A percentile compares a stretch with the other conserved stretches of the same genome.
phyloP scores from a whole-genome alignment of 64 coral and sea anemone species.

The Actinia equina region DNA sequence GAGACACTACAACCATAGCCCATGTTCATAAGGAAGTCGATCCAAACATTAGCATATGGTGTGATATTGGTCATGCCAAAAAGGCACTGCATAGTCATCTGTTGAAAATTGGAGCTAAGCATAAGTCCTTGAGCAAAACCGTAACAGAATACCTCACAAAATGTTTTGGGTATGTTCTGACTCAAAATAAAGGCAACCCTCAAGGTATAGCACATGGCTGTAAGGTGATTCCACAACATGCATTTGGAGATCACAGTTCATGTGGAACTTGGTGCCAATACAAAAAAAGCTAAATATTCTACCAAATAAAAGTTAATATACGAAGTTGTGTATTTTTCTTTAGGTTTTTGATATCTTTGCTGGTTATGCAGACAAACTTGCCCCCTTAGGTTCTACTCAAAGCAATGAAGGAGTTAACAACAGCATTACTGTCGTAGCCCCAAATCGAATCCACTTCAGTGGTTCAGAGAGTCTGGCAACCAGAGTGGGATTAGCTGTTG shows the following conservation, averaged over 20 bases:
- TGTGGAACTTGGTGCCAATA: background rate
- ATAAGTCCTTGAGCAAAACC: slow-evolving; percentile 18
- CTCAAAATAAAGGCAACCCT: slow-evolving; percentile 22
- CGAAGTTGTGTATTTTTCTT: background rate
- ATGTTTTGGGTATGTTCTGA: slow-evolving; percentile 35
- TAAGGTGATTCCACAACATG: background rate
- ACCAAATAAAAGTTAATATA: too few relatives aligned
- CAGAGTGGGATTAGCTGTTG: background rate
- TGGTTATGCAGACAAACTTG: background rate
- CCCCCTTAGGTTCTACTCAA: background rate
- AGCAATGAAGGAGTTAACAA: background rate
- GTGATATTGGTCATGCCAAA: slow-evolving; percentile 20
- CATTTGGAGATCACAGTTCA: background rate
- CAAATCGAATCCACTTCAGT: background rate
- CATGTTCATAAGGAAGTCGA: slow-evolving; percentile 7
- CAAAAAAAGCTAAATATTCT: background rate
- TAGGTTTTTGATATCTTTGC: background rate
- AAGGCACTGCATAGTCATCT: background rate
- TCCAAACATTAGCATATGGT: background rate
- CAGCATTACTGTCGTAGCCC: background rate
- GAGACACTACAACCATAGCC: slow-evolving; percentile 28
- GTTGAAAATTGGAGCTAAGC: background rate
- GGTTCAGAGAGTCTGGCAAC: background rate
- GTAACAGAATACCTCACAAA: slow-evolving; percentile 15
- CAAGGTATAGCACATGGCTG: background rate